These are phyloP conservation scores for Athalia cordata DNA, from an alignment of 2,888 invertebrate species.

Conservation along the genomic window DNA sequence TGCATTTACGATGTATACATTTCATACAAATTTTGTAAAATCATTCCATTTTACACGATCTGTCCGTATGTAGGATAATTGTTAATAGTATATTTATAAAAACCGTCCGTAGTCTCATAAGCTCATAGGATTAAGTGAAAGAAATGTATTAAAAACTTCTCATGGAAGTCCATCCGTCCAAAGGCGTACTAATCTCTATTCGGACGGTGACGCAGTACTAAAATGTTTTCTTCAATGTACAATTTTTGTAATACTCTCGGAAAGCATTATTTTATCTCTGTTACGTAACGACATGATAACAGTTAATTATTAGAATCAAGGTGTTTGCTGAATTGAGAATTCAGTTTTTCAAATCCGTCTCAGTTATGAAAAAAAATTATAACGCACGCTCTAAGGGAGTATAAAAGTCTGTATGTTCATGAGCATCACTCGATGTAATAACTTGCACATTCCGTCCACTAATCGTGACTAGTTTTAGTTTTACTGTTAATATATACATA, in stretches of 20 bases:
- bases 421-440: neutral
- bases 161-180: neutral
- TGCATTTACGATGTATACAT: neutral
- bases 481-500: neutral
- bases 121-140: slow-evolving; percentile 19
- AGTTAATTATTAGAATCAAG: too few species aligned
- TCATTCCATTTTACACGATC: slow-evolving; percentile 26
- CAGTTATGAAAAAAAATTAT: too few species aligned
- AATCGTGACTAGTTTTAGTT: slow-evolving; percentile 4
- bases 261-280: too few species aligned
- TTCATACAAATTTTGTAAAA: neutral
- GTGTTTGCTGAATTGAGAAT: too few species aligned
- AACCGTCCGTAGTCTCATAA: slow-evolving; percentile 42
- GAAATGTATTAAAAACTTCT: slow-evolving; percentile 22
- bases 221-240: too few species aligned
- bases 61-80: slow-evolving; percentile 40
- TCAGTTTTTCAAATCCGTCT: too few species aligned
- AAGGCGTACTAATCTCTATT: too few species aligned
- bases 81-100: slow-evolving; percentile 43
- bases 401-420: neutral
- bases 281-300: too few species aligned
- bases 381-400: neutral
- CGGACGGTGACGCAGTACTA: too few species aligned
- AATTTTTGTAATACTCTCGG: too few species aligned
- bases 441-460: slow-evolving; percentile 14